Conservation (phyloP, 2,797 vertebrate species). For the Trachurus trachurus region DNA sequence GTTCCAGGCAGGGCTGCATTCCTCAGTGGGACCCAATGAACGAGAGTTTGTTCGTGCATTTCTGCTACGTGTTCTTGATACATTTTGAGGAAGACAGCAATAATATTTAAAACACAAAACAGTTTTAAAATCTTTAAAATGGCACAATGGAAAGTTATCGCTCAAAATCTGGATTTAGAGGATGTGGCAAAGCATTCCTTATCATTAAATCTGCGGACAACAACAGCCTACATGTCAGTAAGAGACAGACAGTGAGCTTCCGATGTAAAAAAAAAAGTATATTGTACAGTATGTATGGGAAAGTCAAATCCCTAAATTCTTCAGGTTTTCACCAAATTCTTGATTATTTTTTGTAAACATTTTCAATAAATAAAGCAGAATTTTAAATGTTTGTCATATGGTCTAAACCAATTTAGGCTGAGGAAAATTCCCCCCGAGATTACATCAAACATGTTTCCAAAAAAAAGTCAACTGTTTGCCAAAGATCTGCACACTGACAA, state of each 20-base stretch:
- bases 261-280: slow-evolving; percentile 9
- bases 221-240: neutral
- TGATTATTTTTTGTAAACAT: neutral
- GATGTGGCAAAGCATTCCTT: neutral
- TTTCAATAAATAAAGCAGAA: neutral
- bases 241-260: neutral
- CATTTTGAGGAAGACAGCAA: neutral
- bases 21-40: slow-evolving; percentile 23
- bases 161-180: neutral
- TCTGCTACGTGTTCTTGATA: neutral
- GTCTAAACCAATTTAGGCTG: no score
- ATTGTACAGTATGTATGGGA: neutral
- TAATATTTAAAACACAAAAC: neutral
- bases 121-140: neutral
- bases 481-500: neutral
- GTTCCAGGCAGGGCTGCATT: slow-evolving; percentile 44
- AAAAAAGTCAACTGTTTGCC: neutral
- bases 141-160: neutral
- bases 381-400: neutral
- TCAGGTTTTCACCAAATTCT: neutral
- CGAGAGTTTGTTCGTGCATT: neutral
- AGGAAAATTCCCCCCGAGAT: neutral
- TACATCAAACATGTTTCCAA: neutral
- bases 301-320: neutral
- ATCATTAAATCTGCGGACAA: neutral